Evolutionary conservation across 35 echinoderm and acorn worm genomes (phyloP).

Genomic region (Anneissia japonica): DNA sequence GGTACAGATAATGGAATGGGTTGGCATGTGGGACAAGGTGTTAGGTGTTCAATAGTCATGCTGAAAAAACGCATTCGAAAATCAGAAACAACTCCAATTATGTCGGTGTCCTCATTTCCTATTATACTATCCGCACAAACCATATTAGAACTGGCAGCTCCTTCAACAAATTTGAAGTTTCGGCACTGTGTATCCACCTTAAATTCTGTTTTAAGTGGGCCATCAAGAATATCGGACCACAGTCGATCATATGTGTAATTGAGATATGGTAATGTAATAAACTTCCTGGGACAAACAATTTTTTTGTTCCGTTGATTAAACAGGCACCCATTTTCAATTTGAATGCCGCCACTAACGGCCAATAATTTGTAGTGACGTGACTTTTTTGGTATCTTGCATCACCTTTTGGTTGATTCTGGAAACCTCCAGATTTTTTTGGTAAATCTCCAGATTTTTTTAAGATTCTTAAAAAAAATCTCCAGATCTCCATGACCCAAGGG

Average conservation of each 20-base stretch:
- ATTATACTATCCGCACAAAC: neutral
- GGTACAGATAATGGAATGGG: neutral
- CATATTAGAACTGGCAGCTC: neutral
- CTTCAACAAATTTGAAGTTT: neutral
- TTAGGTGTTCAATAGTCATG: too few relatives aligned
- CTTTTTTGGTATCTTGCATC: too few relatives aligned
- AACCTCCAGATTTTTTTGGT: too few relatives aligned
- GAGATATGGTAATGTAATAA: neutral
- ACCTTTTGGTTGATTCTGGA: too few relatives aligned
- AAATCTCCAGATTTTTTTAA: too few relatives aligned
- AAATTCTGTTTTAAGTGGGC: neutral
- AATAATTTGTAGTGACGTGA: too few relatives aligned
- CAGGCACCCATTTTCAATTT: too few relatives aligned
- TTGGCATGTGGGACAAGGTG: slow-evolving; percentile 1
- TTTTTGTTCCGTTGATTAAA: too few relatives aligned
- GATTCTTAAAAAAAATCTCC: too few relatives aligned
- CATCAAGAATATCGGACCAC: slow-evolving; percentile 6
- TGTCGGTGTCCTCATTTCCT: neutral
- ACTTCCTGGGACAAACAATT: slow-evolving; percentile 5
- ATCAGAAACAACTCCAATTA: neutral
- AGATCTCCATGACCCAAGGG: too few relatives aligned
- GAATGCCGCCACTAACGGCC: too few relatives aligned
- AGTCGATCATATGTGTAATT: neutral
- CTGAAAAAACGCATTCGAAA: slow-evolving; percentile 5
- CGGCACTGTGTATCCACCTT: neutral